Conservation (phyloP, 2,888 invertebrate species). For the Ophioninae sp. region DNA sequence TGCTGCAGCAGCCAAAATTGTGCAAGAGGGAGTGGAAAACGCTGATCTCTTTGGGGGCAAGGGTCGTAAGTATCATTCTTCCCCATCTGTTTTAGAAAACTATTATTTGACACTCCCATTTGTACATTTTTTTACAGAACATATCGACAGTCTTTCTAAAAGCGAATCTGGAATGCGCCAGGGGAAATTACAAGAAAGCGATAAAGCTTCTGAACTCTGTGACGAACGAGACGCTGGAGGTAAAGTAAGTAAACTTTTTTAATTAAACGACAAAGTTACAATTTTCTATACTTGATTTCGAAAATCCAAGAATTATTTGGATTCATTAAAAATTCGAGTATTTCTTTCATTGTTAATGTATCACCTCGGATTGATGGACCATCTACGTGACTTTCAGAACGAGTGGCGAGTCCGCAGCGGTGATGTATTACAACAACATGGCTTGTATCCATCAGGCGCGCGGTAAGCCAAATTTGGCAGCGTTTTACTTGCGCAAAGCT, state of each 20-base stretch:
- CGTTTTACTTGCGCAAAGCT: slow-evolving; percentile 90
- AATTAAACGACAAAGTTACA: too few relatives aligned
- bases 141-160: slow-evolving; percentile 83
- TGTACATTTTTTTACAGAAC: slow-evolving; percentile 78
- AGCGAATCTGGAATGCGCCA: slow-evolving; percentile 85
- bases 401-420: slow-evolving; percentile 84
- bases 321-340: too few relatives aligned
- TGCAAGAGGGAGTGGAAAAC: slow-evolving; percentile 82
- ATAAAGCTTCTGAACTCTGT: slow-evolving; percentile 83
- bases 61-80: slow-evolving; percentile 75
- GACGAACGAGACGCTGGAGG: slow-evolving; percentile 80
- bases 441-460: slow-evolving; percentile 91
- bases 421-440: slow-evolving; percentile 90
- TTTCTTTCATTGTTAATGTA: neutral
- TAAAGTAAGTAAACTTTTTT: slow-evolving; percentile 78
- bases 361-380: neutral
- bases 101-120: neutral
- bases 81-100: neutral
- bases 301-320: too few relatives aligned
- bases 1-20: slow-evolving; percentile 82
- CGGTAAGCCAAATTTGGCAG: slow-evolving; percentile 90
- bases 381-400: slow-evolving; percentile 77
- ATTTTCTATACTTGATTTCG: too few relatives aligned
- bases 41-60: slow-evolving; percentile 80
- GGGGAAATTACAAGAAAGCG: slow-evolving; percentile 85